Evolutionary conservation across 2,888 invertebrate genomes (phyloP).

Genomic region (Troglohyphantes excavatus): DNA sequence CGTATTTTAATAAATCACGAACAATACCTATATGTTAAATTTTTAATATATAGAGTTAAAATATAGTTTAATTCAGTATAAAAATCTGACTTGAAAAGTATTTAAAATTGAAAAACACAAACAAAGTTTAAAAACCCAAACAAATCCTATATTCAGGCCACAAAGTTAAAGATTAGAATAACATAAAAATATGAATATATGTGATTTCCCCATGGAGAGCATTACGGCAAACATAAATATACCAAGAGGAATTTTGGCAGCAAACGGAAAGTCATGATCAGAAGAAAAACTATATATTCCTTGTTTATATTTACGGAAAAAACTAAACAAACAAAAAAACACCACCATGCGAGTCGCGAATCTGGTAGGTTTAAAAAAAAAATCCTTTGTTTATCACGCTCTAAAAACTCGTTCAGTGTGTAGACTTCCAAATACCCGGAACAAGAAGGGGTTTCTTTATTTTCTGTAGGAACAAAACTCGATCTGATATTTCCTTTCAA

Average conservation of each 20-base stretch:
- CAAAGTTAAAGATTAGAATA: neutral
- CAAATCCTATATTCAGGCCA: neutral
- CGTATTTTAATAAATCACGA: too few species aligned
- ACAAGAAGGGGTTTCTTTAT: slow-evolving; percentile 13
- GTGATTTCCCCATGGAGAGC: neutral
- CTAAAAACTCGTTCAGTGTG: slow-evolving; percentile 38
- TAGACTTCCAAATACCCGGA: slow-evolving; percentile 30
- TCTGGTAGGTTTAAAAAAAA: slow-evolving; percentile 45
- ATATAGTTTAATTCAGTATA: too few species aligned
- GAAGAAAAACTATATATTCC: slow-evolving; percentile 26
- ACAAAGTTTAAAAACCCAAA: neutral
- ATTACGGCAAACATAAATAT: slow-evolving; percentile 8
- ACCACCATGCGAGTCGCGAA: slow-evolving; percentile 1
- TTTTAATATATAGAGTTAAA: too few species aligned
- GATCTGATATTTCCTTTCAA: slow-evolving; percentile 48
- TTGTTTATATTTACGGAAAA: slow-evolving; percentile 38
- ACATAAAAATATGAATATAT: slow-evolving; percentile 18
- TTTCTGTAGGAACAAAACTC: slow-evolving; percentile 37
- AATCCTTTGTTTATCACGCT: slow-evolving; percentile 61
- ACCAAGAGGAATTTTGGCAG: slow-evolving; percentile 36
- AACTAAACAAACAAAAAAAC: neutral
- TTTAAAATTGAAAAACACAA: neutral
- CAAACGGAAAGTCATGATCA: slow-evolving; percentile 48
- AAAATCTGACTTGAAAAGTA: neutral
- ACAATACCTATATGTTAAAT: too few species aligned